Base-by-base conservation (phyloP, 1,140 invertebrate genomes). In the Cyclargus thomasi region DNA sequence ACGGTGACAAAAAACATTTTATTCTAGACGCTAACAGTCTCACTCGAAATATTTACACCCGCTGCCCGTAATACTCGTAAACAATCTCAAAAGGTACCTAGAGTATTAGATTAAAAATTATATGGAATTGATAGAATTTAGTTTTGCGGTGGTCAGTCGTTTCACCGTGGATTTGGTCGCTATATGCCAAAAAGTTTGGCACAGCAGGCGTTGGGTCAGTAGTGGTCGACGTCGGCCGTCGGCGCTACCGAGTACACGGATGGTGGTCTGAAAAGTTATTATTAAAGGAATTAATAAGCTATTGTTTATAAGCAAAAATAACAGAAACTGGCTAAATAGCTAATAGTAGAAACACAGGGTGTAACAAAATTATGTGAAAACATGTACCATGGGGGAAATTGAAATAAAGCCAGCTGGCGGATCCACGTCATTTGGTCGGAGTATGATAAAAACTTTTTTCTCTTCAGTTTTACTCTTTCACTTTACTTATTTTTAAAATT, bases 181-280 rank as follows among this genome's bases (percentile, higher is more conserved):
- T 59, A 55, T 35, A 35, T 57, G 67, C 74, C 82, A 70, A 77
- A 65, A 57, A 81, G 63, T 67, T 83, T 81, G 81, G 82, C 81
- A 78, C 82, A 82, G 36, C 75, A 73, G 57, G 68, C 64, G 57
- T 64, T 67, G 53, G 63, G 85, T 90, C 83, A 90, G 81, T 88
- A 90, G 22, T 86, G 83, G 67, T 90, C 87, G 63, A 80, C 62
- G 47, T 90, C 85, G 1, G 77, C 82, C 7, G 83, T 70, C 0
- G 87, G 85, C 22, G 85, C 84, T 47, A 85, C 83, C 17, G 85
- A 84, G 79, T 90, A 90, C 66, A 86, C 84, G 66, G 87, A 90
- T 29, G 87, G 86, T 6, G 86, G 85, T 69, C 86, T 90, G 84
- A 5, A 83, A 83, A 3, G 1, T 29, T 7, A n/a, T 22, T 18